Evolutionary conservation across 2,113 vertebrate species (phyloP).

Genomic region (Rhineura floridana): DNA sequence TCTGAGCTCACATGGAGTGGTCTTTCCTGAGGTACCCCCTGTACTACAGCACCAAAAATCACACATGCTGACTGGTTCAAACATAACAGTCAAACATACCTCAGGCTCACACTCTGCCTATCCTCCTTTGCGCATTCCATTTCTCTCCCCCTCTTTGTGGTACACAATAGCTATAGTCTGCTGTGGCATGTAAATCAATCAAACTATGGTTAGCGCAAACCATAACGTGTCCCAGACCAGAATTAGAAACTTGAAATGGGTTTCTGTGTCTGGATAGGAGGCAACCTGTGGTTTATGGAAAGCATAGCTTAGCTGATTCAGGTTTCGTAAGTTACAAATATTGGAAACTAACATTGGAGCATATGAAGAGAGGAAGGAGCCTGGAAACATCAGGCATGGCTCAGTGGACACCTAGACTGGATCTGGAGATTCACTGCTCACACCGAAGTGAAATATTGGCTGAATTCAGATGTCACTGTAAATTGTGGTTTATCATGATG

Average conservation of each 20-base stretch:
- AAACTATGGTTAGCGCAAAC: not conserved
- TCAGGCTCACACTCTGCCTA: not conserved
- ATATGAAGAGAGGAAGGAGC: not conserved
- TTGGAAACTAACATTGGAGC: not conserved
- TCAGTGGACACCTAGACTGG: not conserved
- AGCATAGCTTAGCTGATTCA: not conserved
- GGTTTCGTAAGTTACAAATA: not conserved
- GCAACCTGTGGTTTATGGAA: not conserved
- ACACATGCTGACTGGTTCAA: not conserved
- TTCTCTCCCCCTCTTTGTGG: no score
- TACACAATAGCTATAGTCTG: not conserved
- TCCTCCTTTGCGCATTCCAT: no score
- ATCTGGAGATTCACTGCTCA: not conserved
- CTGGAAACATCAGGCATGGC: no score
- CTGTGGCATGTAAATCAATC: not conserved
- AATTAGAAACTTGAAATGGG: not conserved
- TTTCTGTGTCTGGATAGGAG: not conserved
- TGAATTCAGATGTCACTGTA: no score
- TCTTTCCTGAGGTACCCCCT: not conserved
- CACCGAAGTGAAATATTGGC: not conserved
- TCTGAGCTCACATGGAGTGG: not conserved
- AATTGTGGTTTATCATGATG: no score
- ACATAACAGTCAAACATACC: not conserved
- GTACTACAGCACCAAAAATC: not conserved
- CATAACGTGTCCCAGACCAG: not conserved